Conservation (phyloP, 2,797 vertebrate species). For the Parauchenoglanis punctatus region DNA sequence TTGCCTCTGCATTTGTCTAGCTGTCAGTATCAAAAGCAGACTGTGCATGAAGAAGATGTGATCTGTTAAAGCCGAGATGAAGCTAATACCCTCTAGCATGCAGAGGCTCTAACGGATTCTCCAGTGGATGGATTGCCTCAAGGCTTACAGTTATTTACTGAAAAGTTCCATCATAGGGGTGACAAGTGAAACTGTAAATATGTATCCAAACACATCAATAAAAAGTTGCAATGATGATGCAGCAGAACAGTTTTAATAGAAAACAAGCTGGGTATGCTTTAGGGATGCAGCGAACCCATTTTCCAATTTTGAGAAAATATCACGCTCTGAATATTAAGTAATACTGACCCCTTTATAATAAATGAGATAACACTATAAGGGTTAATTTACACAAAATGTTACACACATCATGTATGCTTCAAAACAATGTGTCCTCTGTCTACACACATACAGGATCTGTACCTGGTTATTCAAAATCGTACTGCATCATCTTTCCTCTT, state of each 20-base stretch:
- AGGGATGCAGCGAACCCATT: background rate
- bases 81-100: slow-evolving; percentile 38
- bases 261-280: background rate
- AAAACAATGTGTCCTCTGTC: background rate
- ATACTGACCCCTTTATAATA: background rate
- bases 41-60: slow-evolving; percentile 45
- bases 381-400: background rate
- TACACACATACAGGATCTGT: background rate
- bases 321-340: background rate
- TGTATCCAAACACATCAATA: slow-evolving; percentile 21
- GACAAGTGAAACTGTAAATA: slow-evolving; percentile 40
- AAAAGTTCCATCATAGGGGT: slow-evolving; percentile 21
- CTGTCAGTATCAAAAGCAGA: slow-evolving; percentile 45
- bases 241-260: background rate
- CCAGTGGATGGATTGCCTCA: slow-evolving; percentile 38
- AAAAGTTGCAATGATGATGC: slow-evolving; percentile 11
- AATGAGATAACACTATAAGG: background rate
- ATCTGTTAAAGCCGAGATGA: slow-evolving; percentile 36
- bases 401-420: background rate
- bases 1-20: slow-evolving; percentile 46
- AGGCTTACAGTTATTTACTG: slow-evolving; percentile 34
- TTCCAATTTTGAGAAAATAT: background rate
- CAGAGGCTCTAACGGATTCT: slow-evolving; percentile 40
- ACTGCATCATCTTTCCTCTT: background rate
- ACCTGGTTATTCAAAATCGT: background rate